Percentiles rank a stretch among this genome's conserved stretches.
Evolutionary conservation across 2,797 vertebrate genomes (phyloP).

Genomic region (Phataginus tetradactyla): DNA sequence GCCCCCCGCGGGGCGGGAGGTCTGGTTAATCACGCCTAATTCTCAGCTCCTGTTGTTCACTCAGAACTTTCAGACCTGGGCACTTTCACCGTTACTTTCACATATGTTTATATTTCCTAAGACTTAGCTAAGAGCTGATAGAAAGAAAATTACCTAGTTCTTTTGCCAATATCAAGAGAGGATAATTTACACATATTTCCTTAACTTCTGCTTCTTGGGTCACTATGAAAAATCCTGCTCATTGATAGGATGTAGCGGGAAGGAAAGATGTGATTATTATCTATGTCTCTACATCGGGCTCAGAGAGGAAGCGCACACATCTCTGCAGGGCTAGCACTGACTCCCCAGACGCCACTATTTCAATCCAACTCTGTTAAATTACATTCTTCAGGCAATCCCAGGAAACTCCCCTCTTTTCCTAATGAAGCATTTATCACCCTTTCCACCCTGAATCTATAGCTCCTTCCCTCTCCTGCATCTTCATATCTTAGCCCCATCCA

Average conservation of each 20-base stretch:
- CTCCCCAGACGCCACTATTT: conserved; percentile 61
- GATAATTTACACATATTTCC: conserved; percentile 61
- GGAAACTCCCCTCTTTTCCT: conserved; percentile 62
- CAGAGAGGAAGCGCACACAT: background rate
- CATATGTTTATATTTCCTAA: conserved; percentile 20
- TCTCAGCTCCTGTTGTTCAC: background rate
- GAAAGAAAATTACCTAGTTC: background rate
- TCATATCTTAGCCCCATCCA: conserved; percentile 62
- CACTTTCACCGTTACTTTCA: conserved; percentile 34
- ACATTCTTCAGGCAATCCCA: conserved; percentile 45
- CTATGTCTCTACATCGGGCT: background rate
- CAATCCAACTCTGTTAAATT: conserved; percentile 61
- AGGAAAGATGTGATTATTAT: conserved; percentile 60
- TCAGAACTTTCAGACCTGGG: background rate
- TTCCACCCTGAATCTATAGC: conserved; percentile 19
- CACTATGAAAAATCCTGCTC: conserved; percentile 64
- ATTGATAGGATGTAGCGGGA: conserved; percentile 15
- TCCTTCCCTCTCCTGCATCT: conserved; percentile 16
- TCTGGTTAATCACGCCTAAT: background rate
- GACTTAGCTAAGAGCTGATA: background rate
- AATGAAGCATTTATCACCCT: conserved; percentile 70
- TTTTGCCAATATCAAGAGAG: conserved; percentile 42
- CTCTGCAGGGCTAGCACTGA: conserved; percentile 17
- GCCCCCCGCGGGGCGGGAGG: background rate
- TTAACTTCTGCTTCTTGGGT: conserved; percentile 46